Base-by-base conservation (phyloP, 2,113 vertebrate species). In the Cottus gobio region DNA sequence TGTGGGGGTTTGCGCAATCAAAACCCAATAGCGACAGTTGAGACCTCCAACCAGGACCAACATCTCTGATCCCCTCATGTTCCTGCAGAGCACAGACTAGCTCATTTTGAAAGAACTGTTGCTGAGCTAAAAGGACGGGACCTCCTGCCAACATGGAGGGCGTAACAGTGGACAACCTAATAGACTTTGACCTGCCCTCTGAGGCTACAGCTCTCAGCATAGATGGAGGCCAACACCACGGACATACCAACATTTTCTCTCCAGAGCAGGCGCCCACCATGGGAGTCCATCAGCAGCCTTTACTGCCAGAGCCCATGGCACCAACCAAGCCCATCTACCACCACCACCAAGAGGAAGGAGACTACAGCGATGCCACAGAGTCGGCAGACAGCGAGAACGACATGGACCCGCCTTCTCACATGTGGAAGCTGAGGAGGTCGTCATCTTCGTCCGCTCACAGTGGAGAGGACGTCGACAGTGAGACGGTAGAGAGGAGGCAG, bases 371-470 rank as follows among this genome's bases (percentile, higher is more conserved):
- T 26, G 95, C 95, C 72, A 99, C 98, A 0, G 97, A 98, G 87
- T 99, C 97, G 0, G 97, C 97, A 0, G 97, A 99, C 94, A 99
- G 98, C 0, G 97, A 99, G 77, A 96, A 97, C 0, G 98, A 98
- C 89, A 95, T 94, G 0, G 96, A 95, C 72, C 96, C 95, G 0
- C 94, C 95, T 0, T 88, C 85, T 0, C 92, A 93, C 20, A 83
- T 26, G 66, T 97, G 96, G 26, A 87, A 93, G 42, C 92, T 92
- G 44, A 94, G 83, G 8, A 95, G 95, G 46, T 97, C 97, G 0
- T 98, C 98, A 0, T 98, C 96, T 61, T 97, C 97, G 1, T 99
- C 98, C 22, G 89, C 77, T 90, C 96, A 98, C 88, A 99, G 98
- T 31, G 86, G 93, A 0, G 97, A 97, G 83, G 95, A 96, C 3